Percentiles rank a stretch among this genome's conserved stretches.
These are phyloP conservation scores for Darevskia mixta DNA, from an alignment of 2,797 vertebrate genomes.

Conservation along the genomic window DNA sequence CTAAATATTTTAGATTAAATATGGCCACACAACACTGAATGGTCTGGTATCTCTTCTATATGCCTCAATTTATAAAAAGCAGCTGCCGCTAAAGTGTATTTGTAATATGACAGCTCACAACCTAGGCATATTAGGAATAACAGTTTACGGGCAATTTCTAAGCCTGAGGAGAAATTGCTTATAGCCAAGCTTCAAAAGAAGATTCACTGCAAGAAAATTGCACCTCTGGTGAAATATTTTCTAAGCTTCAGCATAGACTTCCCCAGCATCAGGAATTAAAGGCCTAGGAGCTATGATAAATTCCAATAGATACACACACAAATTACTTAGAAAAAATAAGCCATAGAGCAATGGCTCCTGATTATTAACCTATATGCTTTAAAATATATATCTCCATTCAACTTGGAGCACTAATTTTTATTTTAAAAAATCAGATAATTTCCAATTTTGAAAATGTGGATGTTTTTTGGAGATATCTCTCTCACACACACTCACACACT, in stretches of 20 bases:
- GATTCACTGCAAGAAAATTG: neutral
- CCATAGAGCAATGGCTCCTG: neutral
- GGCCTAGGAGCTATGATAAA: no score
- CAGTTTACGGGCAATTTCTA: neutral
- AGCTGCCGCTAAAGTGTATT: neutral
- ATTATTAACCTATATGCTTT: neutral
- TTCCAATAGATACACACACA: no score
- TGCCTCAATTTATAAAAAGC: neutral
- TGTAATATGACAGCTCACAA: neutral
- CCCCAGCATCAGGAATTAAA: no score
- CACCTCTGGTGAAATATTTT: constrained; percentile 1
- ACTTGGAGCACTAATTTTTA: neutral
- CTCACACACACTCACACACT: no score
- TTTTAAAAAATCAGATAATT: neutral
- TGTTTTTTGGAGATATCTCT: neutral
- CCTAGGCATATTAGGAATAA: neutral
- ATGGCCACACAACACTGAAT: neutral
- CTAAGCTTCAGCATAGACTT: neutral
- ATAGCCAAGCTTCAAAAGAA: neutral
- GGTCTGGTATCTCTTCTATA: neutral
- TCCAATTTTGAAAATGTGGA: neutral
- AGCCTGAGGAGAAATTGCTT: neutral
- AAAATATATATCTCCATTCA: neutral
- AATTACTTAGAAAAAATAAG: neutral
- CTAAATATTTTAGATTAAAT: neutral